Evolutionary conservation across 2,888 invertebrate genomes (phyloP).

Genomic region (Melieria crassipennis): DNA sequence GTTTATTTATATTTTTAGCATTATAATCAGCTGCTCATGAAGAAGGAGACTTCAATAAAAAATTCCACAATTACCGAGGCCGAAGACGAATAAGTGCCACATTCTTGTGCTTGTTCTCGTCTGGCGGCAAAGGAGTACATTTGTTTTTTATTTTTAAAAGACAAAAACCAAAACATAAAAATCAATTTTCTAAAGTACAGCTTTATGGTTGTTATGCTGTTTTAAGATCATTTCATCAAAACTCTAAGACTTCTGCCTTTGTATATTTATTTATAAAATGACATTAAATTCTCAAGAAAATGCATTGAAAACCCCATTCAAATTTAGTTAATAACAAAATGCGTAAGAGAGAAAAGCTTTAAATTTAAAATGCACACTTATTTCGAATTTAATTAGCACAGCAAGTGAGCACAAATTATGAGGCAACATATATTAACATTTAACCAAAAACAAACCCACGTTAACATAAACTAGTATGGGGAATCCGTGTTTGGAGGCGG

Average conservation of each 20-base stretch:
- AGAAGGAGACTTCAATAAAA: conserved; percentile 68
- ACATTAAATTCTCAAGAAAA: neutral
- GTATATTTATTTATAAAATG: conserved; percentile 2
- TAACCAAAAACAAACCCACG: too few species aligned
- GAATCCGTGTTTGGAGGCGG: too few species aligned
- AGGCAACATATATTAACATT: too few species aligned
- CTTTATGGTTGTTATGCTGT: neutral
- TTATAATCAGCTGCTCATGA: conserved; percentile 60
- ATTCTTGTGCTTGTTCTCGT: too few species aligned
- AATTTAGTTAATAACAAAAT: neutral
- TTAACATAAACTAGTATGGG: too few species aligned
- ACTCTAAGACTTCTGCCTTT: neutral
- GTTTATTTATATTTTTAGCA: conserved; percentile 50
- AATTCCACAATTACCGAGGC: conserved; percentile 78
- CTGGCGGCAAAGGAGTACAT: too few species aligned
- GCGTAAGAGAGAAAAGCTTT: neutral
- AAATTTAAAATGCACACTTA: conserved; percentile 4
- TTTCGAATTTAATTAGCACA: conserved; percentile 9
- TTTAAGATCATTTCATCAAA: neutral
- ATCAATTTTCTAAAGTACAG: neutral
- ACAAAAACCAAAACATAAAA: neutral
- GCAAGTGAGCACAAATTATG: neutral
- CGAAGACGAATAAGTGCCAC: conserved; percentile 68
- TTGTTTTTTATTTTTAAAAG: neutral
- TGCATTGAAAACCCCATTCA: neutral